Base-by-base conservation (phyloP, 1,140 invertebrate genomes). In the Tigriopus japonicus region DNA sequence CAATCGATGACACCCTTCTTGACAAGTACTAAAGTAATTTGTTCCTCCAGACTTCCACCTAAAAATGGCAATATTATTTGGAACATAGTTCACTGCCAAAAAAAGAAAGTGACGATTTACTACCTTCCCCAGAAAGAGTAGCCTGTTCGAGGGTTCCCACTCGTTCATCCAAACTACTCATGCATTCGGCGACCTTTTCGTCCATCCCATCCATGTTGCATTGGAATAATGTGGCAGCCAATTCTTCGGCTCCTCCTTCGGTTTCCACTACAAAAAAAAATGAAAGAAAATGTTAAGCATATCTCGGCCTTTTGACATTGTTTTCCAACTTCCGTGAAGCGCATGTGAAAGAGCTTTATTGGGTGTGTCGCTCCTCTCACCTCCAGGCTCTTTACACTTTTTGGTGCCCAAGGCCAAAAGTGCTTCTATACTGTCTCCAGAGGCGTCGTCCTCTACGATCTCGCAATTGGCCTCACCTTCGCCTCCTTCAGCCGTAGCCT, bases 201-300 rank as follows among this genome's bases (percentile, higher is more conserved):
- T 61, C 59, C 52, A 61, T 61, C 1, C 59, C 59, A 12, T 61
- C 49, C n/a, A 28, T 52, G 19, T 61, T 52, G 53, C 59, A 61
- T 23, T 14, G 13, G 23, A 15, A 17, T 7, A 58, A 23, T n/a
- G 40, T 41, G 12, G 56, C 40, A 14, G 56, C 56, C 2, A 58
- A n/a, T 3, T 24, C 56, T 15, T 58, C 56, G 7, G 56, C 56
- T 23, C 56, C 56, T 40, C 24, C 15, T 6, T n/a, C 15, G 6
- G 23, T 23, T 40, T 58, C 56, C 7, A 10, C 24, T 6, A 6
- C 23, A 35, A 14, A 14, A 6, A 13, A 6, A 42, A 14, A 28
- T 40, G 1, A 6, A 14, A 13, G 12, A 17, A 2, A 3, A 19
- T 21, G n/a, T 54, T 19, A n/a, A n/a, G n/a, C n/a, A n/a, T n/a